These are phyloP conservation scores for Drosophila bocki DNA, from an alignment of 1,140 invertebrate species.

Conservation along the genomic window DNA sequence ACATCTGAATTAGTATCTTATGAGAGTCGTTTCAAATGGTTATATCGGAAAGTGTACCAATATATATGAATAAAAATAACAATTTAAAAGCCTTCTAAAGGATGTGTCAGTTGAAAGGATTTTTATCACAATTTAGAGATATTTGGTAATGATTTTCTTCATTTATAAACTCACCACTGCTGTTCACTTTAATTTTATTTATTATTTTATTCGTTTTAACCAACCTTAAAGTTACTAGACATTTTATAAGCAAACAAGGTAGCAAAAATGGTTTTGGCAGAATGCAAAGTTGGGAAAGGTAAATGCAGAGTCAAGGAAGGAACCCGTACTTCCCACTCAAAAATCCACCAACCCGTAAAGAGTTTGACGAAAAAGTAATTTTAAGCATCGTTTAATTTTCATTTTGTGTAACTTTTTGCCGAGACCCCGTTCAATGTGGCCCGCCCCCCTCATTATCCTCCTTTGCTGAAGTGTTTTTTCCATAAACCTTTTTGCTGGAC, in stretches of 20 bases:
- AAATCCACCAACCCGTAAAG: constrained; percentile 50
- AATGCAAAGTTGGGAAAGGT: background rate
- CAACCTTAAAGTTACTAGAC: background rate
- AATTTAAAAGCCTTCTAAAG: background rate
- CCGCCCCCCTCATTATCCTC: constrained; percentile 5
- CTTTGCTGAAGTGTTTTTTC: constrained; percentile 14
- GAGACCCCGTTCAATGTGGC: constrained; percentile 21
- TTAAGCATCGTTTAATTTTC: constrained; percentile 83
- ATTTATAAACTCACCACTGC: background rate
- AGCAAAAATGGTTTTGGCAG: background rate
- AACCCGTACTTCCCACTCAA: constrained; percentile 15
- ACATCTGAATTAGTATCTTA: background rate
- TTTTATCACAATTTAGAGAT: background rate
- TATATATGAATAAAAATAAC: background rate
- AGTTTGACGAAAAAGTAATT: constrained; percentile 82
- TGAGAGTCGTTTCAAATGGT: background rate
- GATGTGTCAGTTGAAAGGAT: background rate
- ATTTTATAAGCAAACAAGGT: background rate
- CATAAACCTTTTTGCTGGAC: constrained; percentile 51
- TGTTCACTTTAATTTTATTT: too few species aligned
- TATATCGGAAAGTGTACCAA: background rate
- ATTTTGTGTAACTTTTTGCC: constrained; percentile 71
- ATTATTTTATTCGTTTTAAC: background rate
- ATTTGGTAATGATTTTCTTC: too few species aligned
- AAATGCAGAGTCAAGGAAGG: too few species aligned